Base-by-base conservation (phyloP, 2,888 invertebrate genomes). In the Diarsia dahlii region DNA sequence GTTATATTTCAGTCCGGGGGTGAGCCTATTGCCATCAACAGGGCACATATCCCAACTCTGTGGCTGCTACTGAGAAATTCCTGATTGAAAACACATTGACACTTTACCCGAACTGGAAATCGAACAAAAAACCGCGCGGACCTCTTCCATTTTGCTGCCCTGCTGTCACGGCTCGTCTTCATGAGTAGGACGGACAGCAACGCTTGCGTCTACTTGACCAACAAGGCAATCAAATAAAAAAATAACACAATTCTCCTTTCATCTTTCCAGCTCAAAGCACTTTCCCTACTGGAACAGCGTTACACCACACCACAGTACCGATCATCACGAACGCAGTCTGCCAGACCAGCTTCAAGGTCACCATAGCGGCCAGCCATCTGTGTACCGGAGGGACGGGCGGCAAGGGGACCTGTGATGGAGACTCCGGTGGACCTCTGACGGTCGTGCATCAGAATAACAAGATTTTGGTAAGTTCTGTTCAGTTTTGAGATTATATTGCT, bases 321-420 rank as follows among this genome's bases (percentile, higher is more conserved):
- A 86, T 97, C 48, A 93, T 97, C 65, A 91, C 91, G 2, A 97
- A 97, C 79, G 71, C 85, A 0, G 90, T 89, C 2, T 97, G 97
- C 85, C 95, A 96, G 84, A 88, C 87, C 6, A 92, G 92, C 70
- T 97, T 94, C 85, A 89, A 92, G 2, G 89, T 95, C 5, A 74
- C 88, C 0, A 91, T 97, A 45, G 94, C 34, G 89, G 87, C 13
- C 9, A 94, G 93, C 69, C 96, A 97, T 81, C 85, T 97, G 15
- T 97, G 97, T 82, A 95, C 96, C 48, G 91, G 91, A 34, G 97
- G 97, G 0, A 76, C 86, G 0, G 91, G 91, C 0, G 92, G 93
- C 0, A 93, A 92, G n/a, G 96, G 96, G 0, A 96, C 96, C 4
- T 97, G 97, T 81, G 95, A 94, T 48, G 96, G 96, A 0, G 96